Evolutionary conservation across 2,888 invertebrate species (phyloP), one percentile per base, ranked within the genome.

Genomic region (Leucophenga maculata): DNA sequence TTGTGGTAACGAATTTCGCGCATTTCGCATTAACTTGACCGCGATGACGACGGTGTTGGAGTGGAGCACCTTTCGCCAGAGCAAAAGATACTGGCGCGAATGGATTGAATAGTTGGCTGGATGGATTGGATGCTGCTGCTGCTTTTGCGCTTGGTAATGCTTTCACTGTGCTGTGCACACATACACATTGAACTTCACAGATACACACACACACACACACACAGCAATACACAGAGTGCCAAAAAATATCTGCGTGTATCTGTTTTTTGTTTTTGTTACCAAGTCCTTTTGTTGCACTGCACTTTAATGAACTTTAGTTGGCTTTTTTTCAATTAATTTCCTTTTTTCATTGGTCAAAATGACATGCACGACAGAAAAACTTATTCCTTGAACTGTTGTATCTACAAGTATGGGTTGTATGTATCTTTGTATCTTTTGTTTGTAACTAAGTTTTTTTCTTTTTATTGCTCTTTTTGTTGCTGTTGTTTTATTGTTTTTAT

Each of bases 291-390:
- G 32, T 46, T 67, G 18, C 44, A 31, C 26, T 26, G 26, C 26
- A 65, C 71, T 74, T 75, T 67, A 72, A 75, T 72, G 75, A 72
- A 68, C 22, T 55, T 55, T 4, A 22, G 60, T 59, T 69, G 67
- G 74, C 65, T 55, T 67, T 65, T n/a, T n/a, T n/a, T n/a, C n/a
- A n/a, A n/a, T n/a, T n/a, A n/a, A n/a, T n/a, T n/a, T 62, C 66
- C 60, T 60, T 62, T 16, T 64, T 67, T 70, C 59, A 70, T 59
- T 75, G 66, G 20, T 16, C 20, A 26, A 26, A 26, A 26, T 26
- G 26, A 26, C 39, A 39, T 39, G 39, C 39, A 39, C 39, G 3
- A 8, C 8, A 39, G 1, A 39, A 3, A 39, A 3, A 39, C 26
- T 26, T 26, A 39, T 11, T 11, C 8, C 1, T 39, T 39, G 39